A percentile compares a stretch with the other conserved stretches of the same genome.
These are phyloP conservation scores for Ophthalmolycus amberensis DNA, from an alignment of 2,113 vertebrate species.

Conservation along the genomic window DNA sequence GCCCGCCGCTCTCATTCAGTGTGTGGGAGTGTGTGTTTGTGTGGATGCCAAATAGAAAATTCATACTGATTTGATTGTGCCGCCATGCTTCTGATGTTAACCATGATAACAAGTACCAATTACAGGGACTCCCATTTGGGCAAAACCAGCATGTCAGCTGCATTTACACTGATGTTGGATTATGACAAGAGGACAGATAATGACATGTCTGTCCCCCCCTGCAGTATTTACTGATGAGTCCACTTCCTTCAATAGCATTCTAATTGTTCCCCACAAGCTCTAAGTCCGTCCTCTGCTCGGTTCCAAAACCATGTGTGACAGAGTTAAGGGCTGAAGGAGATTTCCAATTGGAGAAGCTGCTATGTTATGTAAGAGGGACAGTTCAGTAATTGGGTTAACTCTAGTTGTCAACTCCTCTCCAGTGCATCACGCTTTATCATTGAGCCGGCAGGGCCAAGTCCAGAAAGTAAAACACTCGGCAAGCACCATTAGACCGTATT, in stretches of 20 bases:
- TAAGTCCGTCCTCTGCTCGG: neutral
- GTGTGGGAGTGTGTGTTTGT: neutral
- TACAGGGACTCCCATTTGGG: constrained; percentile 33
- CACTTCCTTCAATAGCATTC: constrained; percentile 5
- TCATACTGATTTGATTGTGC: constrained; percentile 24
- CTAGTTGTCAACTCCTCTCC: constrained; percentile 28
- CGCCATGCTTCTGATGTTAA: constrained; percentile 37
- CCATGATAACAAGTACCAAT: constrained; percentile 48
- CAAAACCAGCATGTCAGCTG: constrained; percentile 17
- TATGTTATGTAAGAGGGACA: constrained; percentile 43
- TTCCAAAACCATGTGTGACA: constrained; percentile 39
- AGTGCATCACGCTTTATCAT: constrained; percentile 34
- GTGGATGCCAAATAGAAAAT: constrained; percentile 12
- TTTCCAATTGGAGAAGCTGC: constrained; percentile 51
- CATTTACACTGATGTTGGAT: constrained; percentile 17
- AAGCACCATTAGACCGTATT: constrained; percentile 71
- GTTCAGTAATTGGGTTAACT: constrained; percentile 51
- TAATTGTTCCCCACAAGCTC: constrained; percentile 23
- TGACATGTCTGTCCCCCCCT: constrained; percentile 5
- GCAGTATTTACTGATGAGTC: constrained; percentile 21
- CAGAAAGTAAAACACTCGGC: constrained; percentile 44
- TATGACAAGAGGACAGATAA: constrained; percentile 25
- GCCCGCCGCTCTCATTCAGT: constrained; percentile 23
- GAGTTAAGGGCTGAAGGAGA: constrained; percentile 5
- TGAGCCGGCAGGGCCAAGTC: constrained; percentile 22